phyloP scores from a whole-genome alignment of 1,140 invertebrate species.

The Lucilia cuprina region DNA sequence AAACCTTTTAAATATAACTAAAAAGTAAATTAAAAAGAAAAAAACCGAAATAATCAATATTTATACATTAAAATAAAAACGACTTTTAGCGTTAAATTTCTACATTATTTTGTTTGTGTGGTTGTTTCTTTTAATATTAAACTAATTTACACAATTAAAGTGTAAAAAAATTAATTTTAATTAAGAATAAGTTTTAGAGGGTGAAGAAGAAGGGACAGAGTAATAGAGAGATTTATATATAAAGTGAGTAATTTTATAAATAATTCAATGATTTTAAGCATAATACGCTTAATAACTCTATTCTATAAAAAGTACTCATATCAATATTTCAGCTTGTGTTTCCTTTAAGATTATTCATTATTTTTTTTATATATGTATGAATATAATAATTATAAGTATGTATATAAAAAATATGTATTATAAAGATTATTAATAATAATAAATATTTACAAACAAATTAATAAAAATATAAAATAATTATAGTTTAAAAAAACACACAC shows the following conservation, averaged over 20 bases:
- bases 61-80: background rate
- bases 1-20: background rate
- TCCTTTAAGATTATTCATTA: background rate
- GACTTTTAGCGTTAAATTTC: background rate
- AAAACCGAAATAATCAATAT: background rate
- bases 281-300: background rate
- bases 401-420: constrained; percentile 8
- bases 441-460: constrained; percentile 19
- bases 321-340: background rate
- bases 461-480: background rate
- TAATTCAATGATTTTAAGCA: background rate
- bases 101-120: background rate
- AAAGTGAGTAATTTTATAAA: background rate
- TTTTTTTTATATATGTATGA: background rate
- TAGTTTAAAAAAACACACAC: background rate
- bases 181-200: no score
- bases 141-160: background rate
- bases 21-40: background rate
- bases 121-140: background rate
- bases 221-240: no score
- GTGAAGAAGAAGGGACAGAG: no score
- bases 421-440: background rate
- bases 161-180: background rate
- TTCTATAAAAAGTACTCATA: background rate
- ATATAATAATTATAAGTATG: background rate